Base-by-base conservation (phyloP, 2,888 invertebrate species). In the Xanthorhoe spadicearia region DNA sequence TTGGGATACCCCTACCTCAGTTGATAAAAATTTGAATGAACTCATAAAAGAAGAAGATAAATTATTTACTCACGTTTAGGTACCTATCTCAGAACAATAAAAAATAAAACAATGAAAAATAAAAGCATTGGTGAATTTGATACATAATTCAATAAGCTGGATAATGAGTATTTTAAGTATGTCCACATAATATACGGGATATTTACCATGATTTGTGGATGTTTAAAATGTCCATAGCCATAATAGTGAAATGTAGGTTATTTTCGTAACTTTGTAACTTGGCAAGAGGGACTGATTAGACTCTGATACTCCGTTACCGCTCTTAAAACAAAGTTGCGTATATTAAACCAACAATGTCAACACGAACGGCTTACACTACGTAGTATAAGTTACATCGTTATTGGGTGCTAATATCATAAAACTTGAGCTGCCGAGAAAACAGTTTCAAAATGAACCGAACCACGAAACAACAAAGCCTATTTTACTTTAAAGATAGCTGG, bases 341-440 rank as follows among this genome's bases (percentile, higher is more conserved):
- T 43, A 52, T 52, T 46, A 56, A 60, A 58, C 46, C 58, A 51
- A 64, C 50, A 64, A 32, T 60, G 68, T 68, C 32, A 66, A 48
- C 54, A 38, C 35, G 43, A 54, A 56, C 55, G 59, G 54, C 54
- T 64, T 52, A 62, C 53, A 58, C 57, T 52, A 62, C 53, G 54
- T 53, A 46, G 32, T 53, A 18, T 19, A 61, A 48, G 52, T 64
- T 49, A 61, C 57, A 61, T 61, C 60, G 52, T 62, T 59, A 66
- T 46, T 66, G 58, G 18, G 59, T 59, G 63, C 52, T 63, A 60
- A 67, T 64, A 64, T 64, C 54, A 56, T 64, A 60, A 51, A 63
- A 67, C 52, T 53, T 32, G 61, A 35, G 19, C 38, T 35, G 52
- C 35, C 19, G n/a, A 52, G 56, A 17, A 32, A 52, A 52, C 15